Evolutionary conservation across 2,113 vertebrate genomes (phyloP), one percentile per base, ranked within the genome.

Genomic region (Gambusia holbrooki): DNA sequence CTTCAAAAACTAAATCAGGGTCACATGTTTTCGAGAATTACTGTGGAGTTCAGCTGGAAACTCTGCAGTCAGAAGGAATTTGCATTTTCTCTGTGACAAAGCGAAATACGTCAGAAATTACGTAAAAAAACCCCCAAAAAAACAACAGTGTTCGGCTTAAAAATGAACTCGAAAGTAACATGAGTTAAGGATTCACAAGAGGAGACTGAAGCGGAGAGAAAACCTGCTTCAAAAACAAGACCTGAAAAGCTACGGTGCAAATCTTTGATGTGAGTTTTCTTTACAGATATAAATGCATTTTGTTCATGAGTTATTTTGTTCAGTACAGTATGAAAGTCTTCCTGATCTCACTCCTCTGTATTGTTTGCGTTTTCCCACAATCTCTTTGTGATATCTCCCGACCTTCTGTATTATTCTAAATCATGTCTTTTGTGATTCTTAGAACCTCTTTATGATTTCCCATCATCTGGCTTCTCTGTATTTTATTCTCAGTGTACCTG

Each of bases 21-120:
- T 27, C 9, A 19, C 66, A 33, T 61, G 40, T 33, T 76, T 48
- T 17, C 32, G 48, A 60, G 27, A 48, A 75, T 75, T 30, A 61
- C 17, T 33, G 27, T 14, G 37, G 22, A 25, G 28, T 11, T 28
- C 30, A 74, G 32, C 19, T 29, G 32, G 45, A 32, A 37, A 45
- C 45, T 54, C 30, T 72, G 32, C 63, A 65, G 5, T 25, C 62
- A 22, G 32, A 65, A 65, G 35, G 7, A 27, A 65, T 35, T 35
- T 25, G 22, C 12, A 35, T 58, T n/a, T n/a, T 58, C 8, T n/a
- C 17, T 10, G 22, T n/a, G 51, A 22, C 51, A 58, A n/a, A 17
- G 25, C 25, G 7, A 58, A 58, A n/a, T 58, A 22, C 25, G 51
- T 58, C 51, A 58, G 51, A 58, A 58, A n/a, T 11, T 58, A 58